phyloP scores from a whole-genome alignment of 2,113 vertebrate species.

The Pelecanus crispus region DNA sequence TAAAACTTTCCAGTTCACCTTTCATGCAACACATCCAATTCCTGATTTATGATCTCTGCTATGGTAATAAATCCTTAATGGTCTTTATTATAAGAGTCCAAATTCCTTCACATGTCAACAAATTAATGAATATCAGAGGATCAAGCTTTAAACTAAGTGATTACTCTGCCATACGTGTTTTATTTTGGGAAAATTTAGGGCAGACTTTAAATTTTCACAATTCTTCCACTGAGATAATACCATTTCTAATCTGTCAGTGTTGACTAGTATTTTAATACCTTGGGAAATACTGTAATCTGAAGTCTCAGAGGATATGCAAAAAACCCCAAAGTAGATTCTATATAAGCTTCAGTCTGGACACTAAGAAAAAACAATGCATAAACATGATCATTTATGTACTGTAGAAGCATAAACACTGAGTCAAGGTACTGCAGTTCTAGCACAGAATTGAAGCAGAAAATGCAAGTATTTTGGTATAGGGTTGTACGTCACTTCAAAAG shows the following conservation, averaged over 20 bases:
- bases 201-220: background rate
- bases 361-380: background rate
- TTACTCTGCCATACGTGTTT: background rate
- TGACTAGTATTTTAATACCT: background rate
- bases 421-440: background rate
- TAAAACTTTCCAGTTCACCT: background rate
- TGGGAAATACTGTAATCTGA: background rate
- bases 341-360: background rate
- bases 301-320: background rate
- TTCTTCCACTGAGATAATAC: background rate
- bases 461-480: background rate
- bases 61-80: background rate
- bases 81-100: background rate
- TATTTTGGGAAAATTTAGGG: background rate
- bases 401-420: background rate
- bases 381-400: background rate
- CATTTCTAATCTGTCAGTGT: background rate
- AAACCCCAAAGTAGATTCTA: background rate
- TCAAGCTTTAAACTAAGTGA: background rate
- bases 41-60: background rate
- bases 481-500: background rate
- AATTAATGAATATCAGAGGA: background rate
- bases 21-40: background rate
- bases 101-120: background rate
- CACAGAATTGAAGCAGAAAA: background rate